phyloP scores from a whole-genome alignment of 2,113 vertebrate species.

The Rallus limicola region DNA sequence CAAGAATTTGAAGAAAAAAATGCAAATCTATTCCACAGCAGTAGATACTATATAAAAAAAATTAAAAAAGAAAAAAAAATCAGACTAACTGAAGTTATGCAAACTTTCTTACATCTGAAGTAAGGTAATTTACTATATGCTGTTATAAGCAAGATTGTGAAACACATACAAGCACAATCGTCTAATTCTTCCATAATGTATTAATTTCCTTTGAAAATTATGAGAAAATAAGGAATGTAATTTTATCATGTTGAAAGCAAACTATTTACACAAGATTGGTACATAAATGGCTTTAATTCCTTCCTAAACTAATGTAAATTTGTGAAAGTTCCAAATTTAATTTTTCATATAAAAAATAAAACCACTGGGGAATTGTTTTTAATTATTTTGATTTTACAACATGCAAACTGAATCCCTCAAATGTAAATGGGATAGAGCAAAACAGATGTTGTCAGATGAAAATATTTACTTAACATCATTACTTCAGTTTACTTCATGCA shows the following conservation, averaged over 20 bases:
- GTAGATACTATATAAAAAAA: not conserved
- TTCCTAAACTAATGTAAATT: not conserved
- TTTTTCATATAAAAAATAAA: not conserved
- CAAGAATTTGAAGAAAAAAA: not conserved
- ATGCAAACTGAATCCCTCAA: not conserved
- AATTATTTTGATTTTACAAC: not conserved
- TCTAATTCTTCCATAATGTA: not conserved
- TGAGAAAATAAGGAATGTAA: conserved; percentile 8
- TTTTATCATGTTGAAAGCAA: not conserved
- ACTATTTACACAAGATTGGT: not conserved
- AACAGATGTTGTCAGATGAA: not conserved
- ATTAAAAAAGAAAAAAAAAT: not conserved
- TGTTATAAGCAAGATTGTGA: not conserved
- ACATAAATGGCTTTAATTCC: conserved; percentile 10
- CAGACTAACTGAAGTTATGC: not conserved
- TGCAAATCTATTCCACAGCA: not conserved
- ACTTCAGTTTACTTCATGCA: not conserved
- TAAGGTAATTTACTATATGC: not conserved
- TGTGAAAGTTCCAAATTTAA: not conserved
- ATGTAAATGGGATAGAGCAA: not conserved
- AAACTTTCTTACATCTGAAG: not conserved
- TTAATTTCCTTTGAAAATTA: conserved; percentile 16
- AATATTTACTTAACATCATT: conserved; percentile 1
- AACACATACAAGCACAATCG: not conserved
- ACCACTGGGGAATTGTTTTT: not conserved